A percentile compares a stretch with the other conserved stretches of the same genome.
Conservation (phyloP, 2,888 invertebrate species). For the Andricus quercusramuli region DNA sequence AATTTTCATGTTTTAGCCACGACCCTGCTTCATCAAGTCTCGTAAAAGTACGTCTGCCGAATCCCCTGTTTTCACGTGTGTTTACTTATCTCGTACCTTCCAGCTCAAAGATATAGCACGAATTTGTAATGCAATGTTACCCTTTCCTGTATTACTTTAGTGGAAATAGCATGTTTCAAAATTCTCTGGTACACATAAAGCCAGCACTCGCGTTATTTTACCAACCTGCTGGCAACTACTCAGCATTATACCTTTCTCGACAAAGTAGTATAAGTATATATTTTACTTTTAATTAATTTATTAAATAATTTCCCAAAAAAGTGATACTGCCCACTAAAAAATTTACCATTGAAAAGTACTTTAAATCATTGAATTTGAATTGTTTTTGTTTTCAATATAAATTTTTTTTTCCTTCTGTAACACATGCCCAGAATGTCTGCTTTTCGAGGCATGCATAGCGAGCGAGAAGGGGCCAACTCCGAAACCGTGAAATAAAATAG, state of each 20-base stretch:
- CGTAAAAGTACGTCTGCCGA: neutral
- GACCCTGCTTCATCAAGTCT: neutral
- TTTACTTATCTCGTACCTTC: neutral
- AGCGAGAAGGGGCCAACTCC: too few relatives aligned
- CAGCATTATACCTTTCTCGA: neutral
- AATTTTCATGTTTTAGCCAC: neutral
- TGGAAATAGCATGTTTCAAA: neutral
- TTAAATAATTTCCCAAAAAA: too few relatives aligned
- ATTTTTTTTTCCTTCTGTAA: too few relatives aligned
- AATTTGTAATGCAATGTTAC: constrained; percentile 6
- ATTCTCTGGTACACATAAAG: neutral
- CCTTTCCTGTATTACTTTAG: constrained; percentile 4
- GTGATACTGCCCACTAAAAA: too few relatives aligned
- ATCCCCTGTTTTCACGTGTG: neutral
- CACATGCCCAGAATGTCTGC: too few relatives aligned
- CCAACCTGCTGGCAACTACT: neutral
- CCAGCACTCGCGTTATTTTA: neutral
- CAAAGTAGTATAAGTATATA: neutral
- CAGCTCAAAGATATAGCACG: constrained; percentile 9
- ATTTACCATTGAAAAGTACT: too few relatives aligned
- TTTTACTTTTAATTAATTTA: neutral
- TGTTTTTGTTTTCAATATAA: too few relatives aligned
- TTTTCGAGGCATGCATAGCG: too few relatives aligned
- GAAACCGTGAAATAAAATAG: too few relatives aligned
- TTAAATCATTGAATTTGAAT: too few relatives aligned